Conservation (phyloP, 2,888 invertebrate species). For the Hyalella azteca region DNA sequence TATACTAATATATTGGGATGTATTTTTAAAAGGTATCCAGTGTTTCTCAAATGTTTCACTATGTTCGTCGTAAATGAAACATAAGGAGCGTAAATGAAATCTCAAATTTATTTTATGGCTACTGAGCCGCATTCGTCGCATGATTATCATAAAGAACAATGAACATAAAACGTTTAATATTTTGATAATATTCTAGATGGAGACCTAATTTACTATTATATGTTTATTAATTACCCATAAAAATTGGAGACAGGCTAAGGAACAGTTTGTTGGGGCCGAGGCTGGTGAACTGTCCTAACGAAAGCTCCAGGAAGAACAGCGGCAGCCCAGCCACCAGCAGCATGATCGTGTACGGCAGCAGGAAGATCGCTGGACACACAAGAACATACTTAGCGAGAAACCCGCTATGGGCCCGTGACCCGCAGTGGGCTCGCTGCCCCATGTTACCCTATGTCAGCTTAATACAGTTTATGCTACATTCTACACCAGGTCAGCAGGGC, state of each 20-base stretch:
- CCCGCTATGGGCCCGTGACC: too few species aligned
- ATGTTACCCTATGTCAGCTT: not conserved
- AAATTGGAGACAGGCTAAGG: constrained; percentile 44
- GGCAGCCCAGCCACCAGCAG: constrained; percentile 81
- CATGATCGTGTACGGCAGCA: constrained; percentile 81
- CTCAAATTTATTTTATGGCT: not conserved
- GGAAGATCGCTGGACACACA: constrained; percentile 67
- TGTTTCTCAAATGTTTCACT: too few species aligned
- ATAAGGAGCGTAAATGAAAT: not conserved
- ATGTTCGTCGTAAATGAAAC: too few species aligned
- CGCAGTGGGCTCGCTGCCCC: not conserved
- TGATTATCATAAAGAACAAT: too few species aligned
- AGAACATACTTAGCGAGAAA: not conserved
- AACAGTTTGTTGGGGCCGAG: constrained; percentile 71
- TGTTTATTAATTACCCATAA: constrained; percentile 24
- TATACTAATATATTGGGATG: too few species aligned
- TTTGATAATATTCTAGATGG: not conserved
- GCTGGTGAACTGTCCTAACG: constrained; percentile 82
- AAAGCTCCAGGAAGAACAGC: constrained; percentile 81
- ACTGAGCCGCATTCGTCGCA: too few species aligned
- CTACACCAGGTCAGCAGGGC: not conserved
- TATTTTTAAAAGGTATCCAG: too few species aligned
- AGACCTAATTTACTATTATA: not conserved
- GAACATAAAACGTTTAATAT: not conserved
- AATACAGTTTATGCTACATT: too few species aligned